A percentile compares a stretch with the other conserved stretches of the same genome.
phyloP scores from a whole-genome alignment of 2,888 invertebrate genomes.

The Brassicogethes aeneus region DNA sequence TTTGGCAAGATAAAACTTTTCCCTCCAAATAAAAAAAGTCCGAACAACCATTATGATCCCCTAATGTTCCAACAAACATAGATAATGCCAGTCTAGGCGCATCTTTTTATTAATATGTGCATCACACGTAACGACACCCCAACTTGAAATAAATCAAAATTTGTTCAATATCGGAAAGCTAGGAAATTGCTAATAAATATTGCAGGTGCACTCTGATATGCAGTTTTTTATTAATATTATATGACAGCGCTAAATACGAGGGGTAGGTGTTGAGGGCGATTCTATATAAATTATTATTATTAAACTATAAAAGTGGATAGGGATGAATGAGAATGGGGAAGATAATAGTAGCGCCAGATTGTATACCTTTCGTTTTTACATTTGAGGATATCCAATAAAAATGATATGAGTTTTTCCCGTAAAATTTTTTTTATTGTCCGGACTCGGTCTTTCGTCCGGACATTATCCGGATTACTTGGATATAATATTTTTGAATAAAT shows the following conservation, averaged over 20 bases:
- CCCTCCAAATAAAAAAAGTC: conserved; percentile 30
- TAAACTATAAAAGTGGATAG: not conserved
- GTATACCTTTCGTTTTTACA: too few species aligned
- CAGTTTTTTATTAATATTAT: conserved; percentile 29
- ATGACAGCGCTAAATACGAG: conserved; percentile 12
- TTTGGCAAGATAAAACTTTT: conserved; percentile 31
- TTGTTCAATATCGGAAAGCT: conserved; percentile 26
- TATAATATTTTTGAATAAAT: too few species aligned
- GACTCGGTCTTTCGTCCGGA: too few species aligned
- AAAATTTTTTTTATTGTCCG: too few species aligned
- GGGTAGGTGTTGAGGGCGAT: not conserved
- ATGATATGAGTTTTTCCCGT: too few species aligned
- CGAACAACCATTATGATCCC: conserved; percentile 30
- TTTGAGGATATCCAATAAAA: too few species aligned
- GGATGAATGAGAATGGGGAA: not conserved
- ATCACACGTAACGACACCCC: conserved; percentile 25
- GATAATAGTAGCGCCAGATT: too few species aligned
- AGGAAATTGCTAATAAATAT: conserved; percentile 30
- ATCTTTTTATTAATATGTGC: conserved; percentile 31
- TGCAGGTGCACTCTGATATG: conserved; percentile 29
- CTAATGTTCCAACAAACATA: conserved; percentile 28
- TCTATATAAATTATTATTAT: not conserved
- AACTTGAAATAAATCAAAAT: conserved; percentile 29
- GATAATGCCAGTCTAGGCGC: conserved; percentile 26
- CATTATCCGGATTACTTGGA: too few species aligned